Base-by-base conservation (phyloP, 1,140 invertebrate genomes). In the Drosophila ficusphila region DNA sequence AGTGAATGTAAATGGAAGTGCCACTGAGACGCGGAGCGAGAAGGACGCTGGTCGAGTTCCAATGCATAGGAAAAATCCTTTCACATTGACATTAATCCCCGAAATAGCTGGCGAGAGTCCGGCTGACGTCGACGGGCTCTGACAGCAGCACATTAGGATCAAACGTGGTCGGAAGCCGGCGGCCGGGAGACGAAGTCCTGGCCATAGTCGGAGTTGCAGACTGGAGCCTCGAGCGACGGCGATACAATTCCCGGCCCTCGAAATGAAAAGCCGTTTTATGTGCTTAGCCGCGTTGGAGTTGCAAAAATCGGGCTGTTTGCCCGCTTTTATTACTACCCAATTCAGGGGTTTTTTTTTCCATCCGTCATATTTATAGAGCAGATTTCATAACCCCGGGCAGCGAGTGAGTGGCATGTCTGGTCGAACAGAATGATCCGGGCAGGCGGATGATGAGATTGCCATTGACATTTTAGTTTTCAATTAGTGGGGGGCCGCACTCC, bases 71-170 rank as follows among this genome's bases (percentile, higher is more conserved):
- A 61, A 52, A 78, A 76, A 83, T 77, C 79, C 79, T 83, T 89
- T 77, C 79, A 79, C 79, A 85, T 89, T 89, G 85, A 89, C 85
- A 89, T 79, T 89, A 89, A 89, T 89, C 79, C 85, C 64, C 64
- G 69, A 89, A 83, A 89, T 83, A 79, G 77, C 77, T 64, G 78
- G 61, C 69, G 41, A 73, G 69, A 68, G 57, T 52, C 62, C 58
- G 46, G 23, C 68, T 71, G 78, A 88, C 58, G 61, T 76, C 49
- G 70, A 89, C 83, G 89, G 71, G 54, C 72, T 48, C 79, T 89
- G 83, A 89, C 83, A 89, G 83, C 71, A 71, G 72, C 81, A 89
- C 83, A 89, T 89, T 89, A 89, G 83, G 76, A 72, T 79, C 75
- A 73, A 76, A 60, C 16, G 34, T 33, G 68, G 47, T 23, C 54